These are phyloP conservation scores for Stenchaetothrips biformis DNA, from an alignment of 2,888 invertebrate species.

Conservation along the genomic window DNA sequence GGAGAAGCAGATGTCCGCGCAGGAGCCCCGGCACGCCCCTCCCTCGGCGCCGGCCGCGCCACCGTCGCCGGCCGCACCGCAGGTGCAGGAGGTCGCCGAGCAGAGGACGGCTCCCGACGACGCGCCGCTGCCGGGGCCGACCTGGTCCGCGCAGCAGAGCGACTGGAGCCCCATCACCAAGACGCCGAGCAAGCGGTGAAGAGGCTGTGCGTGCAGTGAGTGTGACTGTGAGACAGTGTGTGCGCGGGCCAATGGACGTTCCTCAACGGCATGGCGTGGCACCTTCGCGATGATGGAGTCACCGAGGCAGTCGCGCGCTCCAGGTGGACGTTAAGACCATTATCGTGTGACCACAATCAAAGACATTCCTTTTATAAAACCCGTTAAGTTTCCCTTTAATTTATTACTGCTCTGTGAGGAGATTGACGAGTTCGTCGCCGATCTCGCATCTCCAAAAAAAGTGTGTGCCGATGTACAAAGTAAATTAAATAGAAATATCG, in stretches of 20 bases:
- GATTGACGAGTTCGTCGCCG: too few relatives aligned
- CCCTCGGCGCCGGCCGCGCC: neutral
- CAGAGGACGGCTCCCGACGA: slow-evolving; percentile 9
- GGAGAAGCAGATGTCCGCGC: slow-evolving; percentile 56
- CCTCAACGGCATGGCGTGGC: too few relatives aligned
- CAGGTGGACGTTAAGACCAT: too few relatives aligned
- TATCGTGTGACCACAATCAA: too few relatives aligned
- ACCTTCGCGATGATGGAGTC: too few relatives aligned
- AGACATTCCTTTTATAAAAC: too few relatives aligned
- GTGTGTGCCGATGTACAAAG: too few relatives aligned
- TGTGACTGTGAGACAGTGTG: neutral
- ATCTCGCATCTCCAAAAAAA: too few relatives aligned
- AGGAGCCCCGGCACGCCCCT: slow-evolving; percentile 49
- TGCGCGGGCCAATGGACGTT: neutral
- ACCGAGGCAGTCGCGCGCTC: too few relatives aligned
- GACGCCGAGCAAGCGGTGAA: neutral
- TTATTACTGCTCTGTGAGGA: too few relatives aligned
- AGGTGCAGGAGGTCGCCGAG: neutral
- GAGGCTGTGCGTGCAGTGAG: neutral
- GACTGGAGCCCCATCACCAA: neutral
- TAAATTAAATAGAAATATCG: too few relatives aligned
- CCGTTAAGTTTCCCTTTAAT: too few relatives aligned
- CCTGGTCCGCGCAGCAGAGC: slow-evolving; percentile 5
- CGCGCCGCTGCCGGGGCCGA: neutral
- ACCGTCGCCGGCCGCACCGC: neutral